phyloP scores from a whole-genome alignment of 2,888 invertebrate species.

The Gonocerus acuteangulatus region DNA sequence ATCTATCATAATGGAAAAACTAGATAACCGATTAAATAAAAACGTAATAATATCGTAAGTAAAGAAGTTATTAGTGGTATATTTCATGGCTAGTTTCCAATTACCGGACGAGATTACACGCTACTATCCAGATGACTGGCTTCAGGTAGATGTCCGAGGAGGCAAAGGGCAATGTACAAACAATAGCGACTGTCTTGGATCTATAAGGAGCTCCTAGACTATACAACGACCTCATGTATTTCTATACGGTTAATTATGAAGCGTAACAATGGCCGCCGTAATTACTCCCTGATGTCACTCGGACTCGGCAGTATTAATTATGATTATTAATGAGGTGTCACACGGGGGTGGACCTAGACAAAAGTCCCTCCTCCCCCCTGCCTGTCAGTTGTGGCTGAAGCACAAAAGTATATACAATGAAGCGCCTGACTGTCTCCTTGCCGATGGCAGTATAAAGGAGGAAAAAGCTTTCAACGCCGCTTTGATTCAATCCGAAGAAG shows the following conservation, averaged over 20 bases:
- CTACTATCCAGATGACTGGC: not conserved
- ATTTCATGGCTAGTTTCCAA: no score
- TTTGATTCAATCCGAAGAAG: no score
- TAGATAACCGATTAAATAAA: no score
- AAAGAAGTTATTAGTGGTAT: no score
- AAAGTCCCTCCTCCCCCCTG: not conserved
- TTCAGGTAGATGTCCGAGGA: not conserved
- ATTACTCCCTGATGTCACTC: constrained; percentile 34
- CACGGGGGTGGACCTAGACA: constrained; percentile 26
- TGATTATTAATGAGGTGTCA: constrained; percentile 35
- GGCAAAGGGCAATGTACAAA: constrained; percentile 5
- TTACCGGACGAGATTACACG: not conserved
- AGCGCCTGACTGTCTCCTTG: not conserved
- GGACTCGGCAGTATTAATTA: constrained; percentile 31
- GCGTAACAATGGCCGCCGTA: constrained; percentile 12
- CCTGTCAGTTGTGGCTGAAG: not conserved
- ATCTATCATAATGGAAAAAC: no score
- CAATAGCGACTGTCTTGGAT: constrained; percentile 1
- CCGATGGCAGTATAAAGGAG: not conserved
- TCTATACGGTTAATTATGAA: constrained; percentile 24
- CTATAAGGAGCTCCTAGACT: not conserved
- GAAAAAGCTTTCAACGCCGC: no score
- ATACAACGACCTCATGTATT: constrained; percentile 4
- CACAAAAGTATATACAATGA: constrained; percentile 5
- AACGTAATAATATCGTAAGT: no score